Evolutionary conservation across 2,797 vertebrate genomes (phyloP).

Genomic region (Neosalanx taihuensis): DNA sequence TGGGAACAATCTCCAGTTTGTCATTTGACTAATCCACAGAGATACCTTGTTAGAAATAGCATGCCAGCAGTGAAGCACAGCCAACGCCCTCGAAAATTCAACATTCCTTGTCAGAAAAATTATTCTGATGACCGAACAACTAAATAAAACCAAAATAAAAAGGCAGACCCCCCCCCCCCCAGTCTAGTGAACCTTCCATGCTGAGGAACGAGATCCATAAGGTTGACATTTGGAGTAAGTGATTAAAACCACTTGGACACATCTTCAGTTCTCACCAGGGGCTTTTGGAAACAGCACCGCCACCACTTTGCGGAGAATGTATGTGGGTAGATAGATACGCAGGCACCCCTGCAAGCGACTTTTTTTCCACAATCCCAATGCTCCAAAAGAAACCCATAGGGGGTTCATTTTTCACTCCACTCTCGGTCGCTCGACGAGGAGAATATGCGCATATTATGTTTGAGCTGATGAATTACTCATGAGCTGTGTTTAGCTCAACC

Average conservation of each 20-base stretch:
- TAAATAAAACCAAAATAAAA: neutral
- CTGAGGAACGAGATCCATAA: too few species aligned
- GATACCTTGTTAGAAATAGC: neutral
- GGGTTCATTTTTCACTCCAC: neutral
- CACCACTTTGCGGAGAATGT: neutral
- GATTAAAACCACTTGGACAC: neutral
- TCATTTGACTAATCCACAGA: conserved; percentile 1
- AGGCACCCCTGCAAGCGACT: neutral
- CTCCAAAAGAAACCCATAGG: neutral
- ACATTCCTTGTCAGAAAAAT: neutral
- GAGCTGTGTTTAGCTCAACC: neutral
- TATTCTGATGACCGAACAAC: neutral
- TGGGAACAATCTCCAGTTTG: neutral
- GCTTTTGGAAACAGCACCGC: neutral
- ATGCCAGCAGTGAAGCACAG: neutral
- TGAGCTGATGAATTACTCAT: conserved; percentile 12
- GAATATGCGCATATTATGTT: conserved; percentile 13
- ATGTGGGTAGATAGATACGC: neutral
- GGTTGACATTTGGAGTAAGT: too few species aligned
- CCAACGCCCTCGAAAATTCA: neutral
- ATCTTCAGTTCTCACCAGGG: conserved; percentile 1
- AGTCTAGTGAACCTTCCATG: too few species aligned
- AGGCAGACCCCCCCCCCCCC: neutral
- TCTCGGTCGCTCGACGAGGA: neutral
- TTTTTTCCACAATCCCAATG: neutral